Conservation (phyloP, 2,888 invertebrate species). For the Athalia rosae region DNA sequence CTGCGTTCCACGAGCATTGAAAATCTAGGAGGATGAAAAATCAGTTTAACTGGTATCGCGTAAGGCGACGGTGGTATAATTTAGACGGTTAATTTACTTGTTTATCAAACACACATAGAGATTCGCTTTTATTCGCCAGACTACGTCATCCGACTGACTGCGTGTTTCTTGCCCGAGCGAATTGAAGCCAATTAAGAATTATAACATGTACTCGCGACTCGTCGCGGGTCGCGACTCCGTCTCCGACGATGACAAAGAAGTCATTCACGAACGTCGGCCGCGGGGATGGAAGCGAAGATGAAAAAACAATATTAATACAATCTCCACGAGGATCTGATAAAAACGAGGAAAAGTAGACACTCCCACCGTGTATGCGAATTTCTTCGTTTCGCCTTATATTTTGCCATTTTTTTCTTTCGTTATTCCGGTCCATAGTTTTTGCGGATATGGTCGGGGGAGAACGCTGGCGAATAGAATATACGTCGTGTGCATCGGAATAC, state of each 20-base stretch:
- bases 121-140: neutral
- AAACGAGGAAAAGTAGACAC: neutral
- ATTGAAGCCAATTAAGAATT: conserved; percentile 34
- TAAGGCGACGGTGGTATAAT: neutral
- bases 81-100: neutral
- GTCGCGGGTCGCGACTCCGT: neutral
- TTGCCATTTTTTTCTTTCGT: too few relatives aligned
- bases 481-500: too few relatives aligned
- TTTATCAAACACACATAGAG: neutral
- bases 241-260: neutral
- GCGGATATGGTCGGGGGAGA: too few relatives aligned
- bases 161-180: conserved; percentile 9
- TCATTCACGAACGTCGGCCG: neutral
- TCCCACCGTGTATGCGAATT: neutral
- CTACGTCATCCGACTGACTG: conserved; percentile 20
- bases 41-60: neutral
- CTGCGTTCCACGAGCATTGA: too few relatives aligned
- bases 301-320: too few relatives aligned
- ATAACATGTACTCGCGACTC: neutral
- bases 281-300: neutral
- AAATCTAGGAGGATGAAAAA: too few relatives aligned
- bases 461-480: too few relatives aligned
- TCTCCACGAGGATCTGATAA: too few relatives aligned
- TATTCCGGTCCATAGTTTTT: too few relatives aligned
- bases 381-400: neutral